Evolutionary conservation across 2,797 vertebrate species (phyloP), one percentile per base, ranked within the genome.

Genomic region (Ficedula albicollis): DNA sequence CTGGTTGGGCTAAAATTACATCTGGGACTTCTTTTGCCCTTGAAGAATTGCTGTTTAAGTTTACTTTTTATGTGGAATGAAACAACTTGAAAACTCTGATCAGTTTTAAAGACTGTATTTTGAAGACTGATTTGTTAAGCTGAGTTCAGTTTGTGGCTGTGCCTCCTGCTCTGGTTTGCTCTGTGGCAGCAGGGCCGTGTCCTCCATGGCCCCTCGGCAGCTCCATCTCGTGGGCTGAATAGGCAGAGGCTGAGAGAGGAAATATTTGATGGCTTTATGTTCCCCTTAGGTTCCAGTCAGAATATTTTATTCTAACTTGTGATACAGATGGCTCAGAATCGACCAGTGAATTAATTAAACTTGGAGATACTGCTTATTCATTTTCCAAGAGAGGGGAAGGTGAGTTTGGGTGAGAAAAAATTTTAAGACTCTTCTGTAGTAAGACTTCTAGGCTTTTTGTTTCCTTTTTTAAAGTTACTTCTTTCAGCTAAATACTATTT

Each of bases 341-440:
- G 52, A 97, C 98, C 4, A 97, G 97, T 79, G 99, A 99, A 86
- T 97, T 99, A 69, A 99, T 99, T 74, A 98, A 97, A 48, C 98
- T 99, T 69, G 99, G 98, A 83, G 98, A 99, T 54, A 98, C 98
- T 5, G 99, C 98, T 29, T 97, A 98, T 36, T 99, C 98, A 2
- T 99, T 99, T 95, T 97, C 97, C 58, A 97, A 97, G 75, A 98
- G 98, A 97, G 97, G 95, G 88, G 97, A 98, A 96, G 98, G 99
- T 99, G 80, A 98, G 98, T 97, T 91, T 51, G 67, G 55, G 18
- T 58, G 38, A 17, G 75, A 68, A 92, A 32, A 36, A 13, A 4
- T 0, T 7, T 26, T 13, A 48, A 54, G 16, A 49, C 21, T 72
- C 30, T 10, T 54, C 72, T 69, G 10, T 52, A 21, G 30, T 62